A percentile compares a stretch with the other conserved stretches of the same genome.
These are phyloP conservation scores for Liopterus haemorrhoidalis DNA, from an alignment of 2,888 invertebrate species.

Conservation along the genomic window DNA sequence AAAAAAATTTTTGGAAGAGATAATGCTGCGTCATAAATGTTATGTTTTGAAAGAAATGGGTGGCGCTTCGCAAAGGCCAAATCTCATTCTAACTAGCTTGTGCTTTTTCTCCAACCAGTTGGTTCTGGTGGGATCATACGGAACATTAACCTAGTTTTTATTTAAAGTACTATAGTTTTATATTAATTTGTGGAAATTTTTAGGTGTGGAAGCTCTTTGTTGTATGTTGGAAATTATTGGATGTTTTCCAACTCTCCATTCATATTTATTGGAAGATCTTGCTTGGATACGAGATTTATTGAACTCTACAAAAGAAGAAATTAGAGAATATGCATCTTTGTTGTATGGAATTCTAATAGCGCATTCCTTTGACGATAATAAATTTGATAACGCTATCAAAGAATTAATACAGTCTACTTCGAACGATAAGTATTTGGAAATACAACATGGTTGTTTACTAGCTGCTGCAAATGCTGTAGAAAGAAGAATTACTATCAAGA, in stretches of 20 bases:
- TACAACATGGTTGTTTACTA: constrained; percentile 71
- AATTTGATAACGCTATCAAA: constrained; percentile 53
- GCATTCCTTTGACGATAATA: constrained; percentile 47
- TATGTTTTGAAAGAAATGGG: too few relatives aligned
- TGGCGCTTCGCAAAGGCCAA: too few relatives aligned
- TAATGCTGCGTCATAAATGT: too few relatives aligned
- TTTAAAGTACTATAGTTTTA: too few relatives aligned
- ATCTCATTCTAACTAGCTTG: too few relatives aligned
- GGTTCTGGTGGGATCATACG: too few relatives aligned
- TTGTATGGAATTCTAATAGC: constrained; percentile 69
- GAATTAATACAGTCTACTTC: constrained; percentile 51
- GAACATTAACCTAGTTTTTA: constrained; percentile 17
- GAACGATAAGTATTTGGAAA: constrained; percentile 59
- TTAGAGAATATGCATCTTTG: constrained; percentile 66
- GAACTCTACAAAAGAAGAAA: constrained; percentile 67
- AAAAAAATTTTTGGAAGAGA: too few relatives aligned
- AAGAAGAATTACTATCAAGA: constrained; percentile 53
- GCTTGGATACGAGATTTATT: constrained; percentile 61
- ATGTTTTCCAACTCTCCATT: constrained; percentile 65
- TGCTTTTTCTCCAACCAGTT: too few relatives aligned
- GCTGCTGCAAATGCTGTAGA: constrained; percentile 68
- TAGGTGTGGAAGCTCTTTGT: constrained; percentile 61
- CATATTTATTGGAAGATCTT: constrained; percentile 57
- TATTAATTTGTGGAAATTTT: too few relatives aligned
- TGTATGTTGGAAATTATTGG: constrained; percentile 81